These are phyloP conservation scores for Ivindomyrus marchei DNA, from an alignment of 2,113 vertebrate species.

Conservation along the genomic window DNA sequence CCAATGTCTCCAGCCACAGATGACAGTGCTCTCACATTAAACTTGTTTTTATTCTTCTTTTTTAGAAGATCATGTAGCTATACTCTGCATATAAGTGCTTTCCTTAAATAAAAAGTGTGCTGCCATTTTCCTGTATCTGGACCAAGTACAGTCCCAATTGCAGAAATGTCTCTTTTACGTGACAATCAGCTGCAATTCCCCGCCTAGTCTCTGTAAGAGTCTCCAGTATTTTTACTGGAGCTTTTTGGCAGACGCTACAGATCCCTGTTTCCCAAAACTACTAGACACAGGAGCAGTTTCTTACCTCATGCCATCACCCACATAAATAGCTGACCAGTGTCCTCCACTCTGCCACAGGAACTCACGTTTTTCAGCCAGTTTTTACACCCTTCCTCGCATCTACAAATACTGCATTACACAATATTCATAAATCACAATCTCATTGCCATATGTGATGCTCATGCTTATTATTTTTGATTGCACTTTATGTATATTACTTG, in stretches of 20 bases:
- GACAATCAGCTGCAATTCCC: not conserved
- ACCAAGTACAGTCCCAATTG: not conserved
- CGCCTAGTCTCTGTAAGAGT: not conserved
- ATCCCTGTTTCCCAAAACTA: not conserved
- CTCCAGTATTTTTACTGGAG: not conserved
- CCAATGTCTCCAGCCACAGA: not conserved
- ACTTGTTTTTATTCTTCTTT: not conserved
- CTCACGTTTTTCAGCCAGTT: not conserved
- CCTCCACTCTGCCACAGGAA: not conserved
- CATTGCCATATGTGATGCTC: not conserved
- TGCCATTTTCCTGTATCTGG: not conserved
- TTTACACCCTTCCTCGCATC: not conserved
- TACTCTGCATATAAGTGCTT: not conserved
- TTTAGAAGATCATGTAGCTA: not conserved
- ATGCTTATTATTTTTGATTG: not conserved
- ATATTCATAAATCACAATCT: not conserved
- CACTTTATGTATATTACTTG: not conserved
- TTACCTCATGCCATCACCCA: not conserved
- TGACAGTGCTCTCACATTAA: not conserved
- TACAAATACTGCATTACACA: not conserved
- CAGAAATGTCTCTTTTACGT: not conserved
- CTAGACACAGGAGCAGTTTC: not conserved
- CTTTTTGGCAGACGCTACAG: not conserved
- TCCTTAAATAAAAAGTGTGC: not conserved
- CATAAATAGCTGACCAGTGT: not conserved